Conservation (phyloP, 2,888 invertebrate genomes). For the Pristionchus entomophagus region DNA sequence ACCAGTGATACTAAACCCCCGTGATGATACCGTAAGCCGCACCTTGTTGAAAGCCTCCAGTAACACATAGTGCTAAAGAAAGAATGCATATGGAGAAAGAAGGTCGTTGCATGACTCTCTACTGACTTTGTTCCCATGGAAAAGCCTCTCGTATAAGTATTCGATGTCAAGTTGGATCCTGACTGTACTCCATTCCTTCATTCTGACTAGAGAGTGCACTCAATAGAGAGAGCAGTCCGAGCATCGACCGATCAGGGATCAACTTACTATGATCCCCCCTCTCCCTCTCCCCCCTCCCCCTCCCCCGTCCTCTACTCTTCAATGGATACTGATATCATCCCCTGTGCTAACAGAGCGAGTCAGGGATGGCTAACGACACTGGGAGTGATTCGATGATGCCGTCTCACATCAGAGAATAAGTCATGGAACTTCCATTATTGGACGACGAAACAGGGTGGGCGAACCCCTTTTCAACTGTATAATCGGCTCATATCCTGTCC, state of each 20-base stretch:
- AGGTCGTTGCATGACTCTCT: slow-evolving; percentile 27
- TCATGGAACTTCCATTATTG: too few relatives aligned
- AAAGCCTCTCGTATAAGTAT: slow-evolving; percentile 30
- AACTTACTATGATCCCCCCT: background rate
- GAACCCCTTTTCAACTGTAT: too few relatives aligned
- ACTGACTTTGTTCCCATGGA: background rate
- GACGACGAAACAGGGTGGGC: too few relatives aligned
- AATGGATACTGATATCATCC: slow-evolving; percentile 36
- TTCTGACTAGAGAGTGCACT: background rate
- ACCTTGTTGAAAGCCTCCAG: slow-evolving; percentile 52
- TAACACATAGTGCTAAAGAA: slow-evolving; percentile 50
- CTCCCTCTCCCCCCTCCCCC: background rate
- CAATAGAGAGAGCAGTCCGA: background rate
- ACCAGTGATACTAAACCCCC: too few relatives aligned
- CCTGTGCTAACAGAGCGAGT: background rate
- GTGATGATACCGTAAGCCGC: too few relatives aligned
- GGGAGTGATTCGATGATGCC: slow-evolving; percentile 3
- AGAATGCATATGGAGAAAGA: slow-evolving; percentile 50
- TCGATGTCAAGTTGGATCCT: background rate
- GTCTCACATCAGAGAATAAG: too few relatives aligned
- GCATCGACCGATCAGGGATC: slow-evolving; percentile 35
- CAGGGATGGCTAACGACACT: background rate
- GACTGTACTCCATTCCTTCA: background rate
- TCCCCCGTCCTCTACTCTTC: slow-evolving; percentile 20
- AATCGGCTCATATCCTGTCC: too few relatives aligned